Conservation (phyloP, 1,140 invertebrate species). For the Papilio aristodemus region DNA sequence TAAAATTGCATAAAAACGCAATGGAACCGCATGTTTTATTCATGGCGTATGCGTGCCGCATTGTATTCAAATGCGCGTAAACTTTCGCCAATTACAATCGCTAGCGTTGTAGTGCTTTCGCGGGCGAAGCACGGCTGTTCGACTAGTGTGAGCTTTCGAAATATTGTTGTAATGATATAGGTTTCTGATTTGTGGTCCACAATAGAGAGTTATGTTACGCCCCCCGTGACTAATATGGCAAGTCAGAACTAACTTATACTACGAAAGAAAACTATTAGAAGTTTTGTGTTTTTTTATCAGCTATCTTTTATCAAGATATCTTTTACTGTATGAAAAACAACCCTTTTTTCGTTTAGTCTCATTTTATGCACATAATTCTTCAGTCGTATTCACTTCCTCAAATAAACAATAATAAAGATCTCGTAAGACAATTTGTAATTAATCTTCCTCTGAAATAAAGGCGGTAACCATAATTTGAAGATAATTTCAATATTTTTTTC, state of each 20-base stretch:
- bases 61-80: slow-evolving; percentile 65
- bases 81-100: slow-evolving; percentile 67
- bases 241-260: too few relatives aligned
- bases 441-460: slow-evolving; percentile 4
- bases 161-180: slow-evolving; percentile 32
- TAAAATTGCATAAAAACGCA: slow-evolving; percentile 61
- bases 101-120: slow-evolving; percentile 44
- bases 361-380: not conserved
- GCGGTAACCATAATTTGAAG: slow-evolving; percentile 14
- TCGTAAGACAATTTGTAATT: not conserved
- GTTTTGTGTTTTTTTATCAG: too few relatives aligned
- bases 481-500: slow-evolving; percentile 14
- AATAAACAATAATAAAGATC: not conserved
- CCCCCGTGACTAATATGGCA: slow-evolving; percentile 8
- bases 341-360: not conserved
- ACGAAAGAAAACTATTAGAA: too few relatives aligned
- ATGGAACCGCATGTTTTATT: slow-evolving; percentile 59
- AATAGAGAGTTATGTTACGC: slow-evolving; percentile 20
- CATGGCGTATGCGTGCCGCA: slow-evolving; percentile 51
- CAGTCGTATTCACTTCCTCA: not conserved
- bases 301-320: too few relatives aligned
- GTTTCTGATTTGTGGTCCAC: slow-evolving; percentile 24
- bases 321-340: not conserved
- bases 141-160: slow-evolving; percentile 45
- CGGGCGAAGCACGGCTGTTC: slow-evolving; percentile 42